A percentile compares a stretch with the other conserved stretches of the same genome.
Evolutionary conservation across 92 coral and sea anemone species (phyloP).

Genomic region (Porites rus): DNA sequence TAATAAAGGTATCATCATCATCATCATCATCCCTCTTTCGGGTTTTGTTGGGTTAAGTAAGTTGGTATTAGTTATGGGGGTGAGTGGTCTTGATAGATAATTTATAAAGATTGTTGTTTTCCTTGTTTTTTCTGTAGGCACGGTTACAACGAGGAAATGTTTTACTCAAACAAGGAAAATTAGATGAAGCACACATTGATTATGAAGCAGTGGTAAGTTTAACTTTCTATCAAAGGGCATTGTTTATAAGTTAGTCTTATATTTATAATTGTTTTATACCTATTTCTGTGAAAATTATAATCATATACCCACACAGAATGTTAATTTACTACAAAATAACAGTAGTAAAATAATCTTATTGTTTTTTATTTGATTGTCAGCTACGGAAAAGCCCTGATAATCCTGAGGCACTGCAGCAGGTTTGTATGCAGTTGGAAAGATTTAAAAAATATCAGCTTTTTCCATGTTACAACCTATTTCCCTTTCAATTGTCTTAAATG

Average conservation of each 20-base stretch:
- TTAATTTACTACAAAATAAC: not conserved
- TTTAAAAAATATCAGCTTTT: too few species aligned
- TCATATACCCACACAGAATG: too few species aligned
- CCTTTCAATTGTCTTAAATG: not conserved
- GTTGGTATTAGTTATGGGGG: too few species aligned
- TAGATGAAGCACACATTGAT: constrained; percentile 97
- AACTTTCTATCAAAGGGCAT: not conserved
- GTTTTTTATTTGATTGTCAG: constrained; percentile 53
- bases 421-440: not conserved
- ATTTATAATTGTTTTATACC: too few species aligned
- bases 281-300: too few species aligned
- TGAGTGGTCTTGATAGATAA: too few species aligned
- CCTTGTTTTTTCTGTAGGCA: constrained; percentile 63
- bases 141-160: constrained; percentile 95
- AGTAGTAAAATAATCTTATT: not conserved
- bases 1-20: too few species aligned
- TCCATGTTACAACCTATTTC: not conserved
- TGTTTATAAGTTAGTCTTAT: too few species aligned
- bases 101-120: too few species aligned
- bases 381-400: constrained; percentile 83
- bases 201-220: constrained; percentile 93
- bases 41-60: too few species aligned
- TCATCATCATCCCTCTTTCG: too few species aligned
- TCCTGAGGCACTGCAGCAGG: constrained; percentile 94
- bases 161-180: constrained; percentile 89